Evolutionary conservation across 2,113 vertebrate species (phyloP).

Genomic region (Chaenocephalus aceratus): DNA sequence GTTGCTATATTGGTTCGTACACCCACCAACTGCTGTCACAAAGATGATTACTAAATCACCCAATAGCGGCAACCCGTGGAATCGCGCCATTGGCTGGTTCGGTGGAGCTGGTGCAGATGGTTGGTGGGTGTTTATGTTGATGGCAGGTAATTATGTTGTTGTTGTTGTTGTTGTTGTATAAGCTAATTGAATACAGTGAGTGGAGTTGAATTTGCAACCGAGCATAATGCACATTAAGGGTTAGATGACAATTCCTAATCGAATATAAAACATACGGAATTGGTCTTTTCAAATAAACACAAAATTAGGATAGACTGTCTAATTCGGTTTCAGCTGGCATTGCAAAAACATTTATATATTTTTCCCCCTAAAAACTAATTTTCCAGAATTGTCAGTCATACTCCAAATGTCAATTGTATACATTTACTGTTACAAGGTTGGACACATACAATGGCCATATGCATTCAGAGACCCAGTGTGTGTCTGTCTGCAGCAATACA

Average conservation of each 20-base stretch:
- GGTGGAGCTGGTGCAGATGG: constrained; percentile 12
- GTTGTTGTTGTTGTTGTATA: constrained; percentile 41
- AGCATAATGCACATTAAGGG: constrained; percentile 21
- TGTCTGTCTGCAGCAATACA: constrained; percentile 42
- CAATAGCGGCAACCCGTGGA: constrained; percentile 40
- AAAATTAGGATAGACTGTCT: not conserved
- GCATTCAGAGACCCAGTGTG: constrained; percentile 49
- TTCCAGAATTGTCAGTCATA: not conserved
- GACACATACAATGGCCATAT: constrained; percentile 5
- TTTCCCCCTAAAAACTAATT: not conserved
- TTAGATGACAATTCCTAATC: constrained; percentile 41
- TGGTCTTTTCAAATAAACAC: constrained; percentile 14
- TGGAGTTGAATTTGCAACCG: constrained; percentile 47
- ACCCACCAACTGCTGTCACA: constrained; percentile 65
- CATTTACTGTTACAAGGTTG: not conserved
- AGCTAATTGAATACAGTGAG: constrained; percentile 61
- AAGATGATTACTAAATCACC: constrained; percentile 58
- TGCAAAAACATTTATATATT: not conserved
- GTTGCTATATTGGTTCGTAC: constrained; percentile 58
- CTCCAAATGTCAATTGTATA: not conserved
- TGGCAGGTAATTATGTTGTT: constrained; percentile 58
- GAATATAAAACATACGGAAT: constrained; percentile 10
- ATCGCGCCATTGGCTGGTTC: constrained; percentile 39
- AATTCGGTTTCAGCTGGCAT: not conserved
- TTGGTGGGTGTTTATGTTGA: constrained; percentile 60